Percentiles rank a stretch among this genome's conserved stretches.
These are phyloP conservation scores for Zaprionus africanus DNA, from an alignment of 1,140 invertebrate genomes.

Conservation along the genomic window DNA sequence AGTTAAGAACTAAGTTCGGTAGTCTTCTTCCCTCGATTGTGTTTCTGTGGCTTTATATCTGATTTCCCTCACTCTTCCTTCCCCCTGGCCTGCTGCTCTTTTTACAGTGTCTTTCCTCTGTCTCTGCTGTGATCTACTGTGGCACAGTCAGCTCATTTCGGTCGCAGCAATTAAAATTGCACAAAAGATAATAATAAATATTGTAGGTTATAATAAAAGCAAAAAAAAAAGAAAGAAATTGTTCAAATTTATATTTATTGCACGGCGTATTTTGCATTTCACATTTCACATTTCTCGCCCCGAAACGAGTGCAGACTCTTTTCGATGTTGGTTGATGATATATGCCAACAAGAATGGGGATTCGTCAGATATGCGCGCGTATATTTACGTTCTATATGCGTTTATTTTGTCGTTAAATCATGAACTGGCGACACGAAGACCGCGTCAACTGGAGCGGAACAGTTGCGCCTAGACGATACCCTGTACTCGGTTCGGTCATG, in stretches of 20 bases:
- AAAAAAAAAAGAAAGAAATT: neutral
- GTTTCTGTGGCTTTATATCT: too few relatives aligned
- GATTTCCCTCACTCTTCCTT: neutral
- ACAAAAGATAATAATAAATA: conserved; percentile 38
- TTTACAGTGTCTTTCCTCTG: neutral
- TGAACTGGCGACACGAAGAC: conserved; percentile 13
- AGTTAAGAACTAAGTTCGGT: too few relatives aligned
- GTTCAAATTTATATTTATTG: conserved; percentile 45
- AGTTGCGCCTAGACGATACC: conserved; percentile 8
- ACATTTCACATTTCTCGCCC: conserved; percentile 28
- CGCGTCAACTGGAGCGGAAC: neutral
- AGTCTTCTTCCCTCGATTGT: too few relatives aligned
- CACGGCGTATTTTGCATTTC: conserved; percentile 10
- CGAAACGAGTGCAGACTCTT: conserved; percentile 31
- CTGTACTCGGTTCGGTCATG: neutral
- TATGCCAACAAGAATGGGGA: conserved; percentile 14
- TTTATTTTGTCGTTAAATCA: conserved; percentile 39
- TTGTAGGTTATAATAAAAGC: conserved; percentile 29
- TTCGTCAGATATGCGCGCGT: conserved; percentile 1
- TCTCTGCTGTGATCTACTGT: neutral
- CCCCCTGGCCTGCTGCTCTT: neutral
- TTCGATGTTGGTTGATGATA: conserved; percentile 16
- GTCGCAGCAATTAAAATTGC: conserved; percentile 37
- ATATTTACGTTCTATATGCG: conserved; percentile 26
- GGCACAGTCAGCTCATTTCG: conserved; percentile 4